A percentile compares a stretch with the other conserved stretches of the same genome.
Evolutionary conservation across 2,888 invertebrate genomes (phyloP).

Genomic region (Actias luna): DNA sequence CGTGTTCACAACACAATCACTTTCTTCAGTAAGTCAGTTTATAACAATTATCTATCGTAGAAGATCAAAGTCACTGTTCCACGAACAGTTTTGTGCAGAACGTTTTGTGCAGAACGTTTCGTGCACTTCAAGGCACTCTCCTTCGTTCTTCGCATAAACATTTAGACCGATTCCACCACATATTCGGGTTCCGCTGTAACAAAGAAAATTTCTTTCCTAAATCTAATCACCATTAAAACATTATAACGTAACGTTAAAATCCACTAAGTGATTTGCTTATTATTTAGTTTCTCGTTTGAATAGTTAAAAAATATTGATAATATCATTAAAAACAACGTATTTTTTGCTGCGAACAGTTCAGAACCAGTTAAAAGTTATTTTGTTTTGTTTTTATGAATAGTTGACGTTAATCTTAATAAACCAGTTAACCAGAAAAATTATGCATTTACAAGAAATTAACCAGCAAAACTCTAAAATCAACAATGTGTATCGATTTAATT

Average conservation of each 20-base stretch:
- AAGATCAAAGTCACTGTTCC: too few species aligned
- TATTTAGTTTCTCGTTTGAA: background rate
- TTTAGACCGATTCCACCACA: conserved; percentile 76
- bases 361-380: background rate
- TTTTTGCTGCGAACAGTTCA: background rate
- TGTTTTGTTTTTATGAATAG: background rate
- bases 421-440: too few species aligned
- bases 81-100: too few species aligned
- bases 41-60: too few species aligned
- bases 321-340: background rate
- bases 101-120: too few species aligned
- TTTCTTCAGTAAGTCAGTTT: background rate
- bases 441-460: too few species aligned
- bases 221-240: background rate
- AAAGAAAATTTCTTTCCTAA: conserved; percentile 37
- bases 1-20: conserved; percentile 10
- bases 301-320: background rate
- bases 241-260: background rate
- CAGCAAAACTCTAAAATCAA: too few species aligned
- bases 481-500: background rate
- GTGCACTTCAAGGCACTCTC: conserved; percentile 24
- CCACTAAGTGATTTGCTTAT: background rate
- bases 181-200: conserved; percentile 72
- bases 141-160: conserved; percentile 61
- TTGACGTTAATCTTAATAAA: too few species aligned